A percentile compares a stretch with the other conserved stretches of the same genome.
phyloP scores from a whole-genome alignment of 2,797 vertebrate species.

The Orestias chungarensis region DNA sequence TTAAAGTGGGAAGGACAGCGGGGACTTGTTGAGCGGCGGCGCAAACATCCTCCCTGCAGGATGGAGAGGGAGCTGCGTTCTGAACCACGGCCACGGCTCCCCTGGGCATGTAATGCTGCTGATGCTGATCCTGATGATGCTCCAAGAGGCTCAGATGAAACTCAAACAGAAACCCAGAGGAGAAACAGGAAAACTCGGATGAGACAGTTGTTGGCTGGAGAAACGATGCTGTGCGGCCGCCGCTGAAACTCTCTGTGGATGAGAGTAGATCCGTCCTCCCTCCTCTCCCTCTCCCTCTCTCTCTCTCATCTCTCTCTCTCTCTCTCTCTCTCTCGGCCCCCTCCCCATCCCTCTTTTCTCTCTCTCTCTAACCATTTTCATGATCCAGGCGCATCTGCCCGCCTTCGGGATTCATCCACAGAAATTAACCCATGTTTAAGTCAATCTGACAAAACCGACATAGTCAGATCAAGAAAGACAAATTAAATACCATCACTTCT shows the following conservation, averaged over 20 bases:
- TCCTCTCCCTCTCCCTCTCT: conserved; percentile 7
- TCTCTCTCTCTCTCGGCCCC: not conserved
- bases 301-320: not conserved
- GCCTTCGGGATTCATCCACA: not conserved
- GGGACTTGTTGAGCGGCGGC: conserved; percentile 55
- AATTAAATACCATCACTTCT: too few species aligned
- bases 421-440: not conserved
- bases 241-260: conserved; percentile 53
- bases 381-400: not conserved
- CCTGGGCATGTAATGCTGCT: conserved; percentile 30
- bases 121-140: conserved; percentile 32
- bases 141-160: conserved; percentile 12
- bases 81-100: conserved; percentile 8
- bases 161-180: conserved; percentile 22
- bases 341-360: not conserved
- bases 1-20: conserved; percentile 18
- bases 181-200: conserved; percentile 71
- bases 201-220: conserved; percentile 52
- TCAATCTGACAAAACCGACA: too few species aligned
- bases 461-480: too few species aligned
- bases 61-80: conserved; percentile 10
- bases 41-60: conserved; percentile 41
- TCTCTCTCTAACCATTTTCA: conserved; percentile 9
- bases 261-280: conserved; percentile 42
- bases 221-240: conserved; percentile 66